Evolutionary conservation across 1,140 invertebrate species (phyloP).

Genomic region (Mylabris phalerata): DNA sequence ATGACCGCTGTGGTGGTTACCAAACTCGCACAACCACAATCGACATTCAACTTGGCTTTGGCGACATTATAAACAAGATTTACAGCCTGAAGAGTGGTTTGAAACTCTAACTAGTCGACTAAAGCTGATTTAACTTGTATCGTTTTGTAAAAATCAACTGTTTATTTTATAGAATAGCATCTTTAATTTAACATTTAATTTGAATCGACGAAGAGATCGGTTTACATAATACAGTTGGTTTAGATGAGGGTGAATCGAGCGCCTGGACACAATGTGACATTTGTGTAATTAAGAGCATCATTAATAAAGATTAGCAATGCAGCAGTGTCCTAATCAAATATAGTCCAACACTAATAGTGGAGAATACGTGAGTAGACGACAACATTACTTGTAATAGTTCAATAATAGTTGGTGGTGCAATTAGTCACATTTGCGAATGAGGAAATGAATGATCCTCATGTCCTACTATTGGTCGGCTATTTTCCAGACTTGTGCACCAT

Average conservation of each 20-base stretch:
- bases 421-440: slow-evolving; percentile 9
- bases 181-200: too few species aligned
- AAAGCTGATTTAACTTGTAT: too few species aligned
- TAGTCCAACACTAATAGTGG: neutral
- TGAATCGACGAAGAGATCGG: too few species aligned
- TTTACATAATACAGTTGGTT: too few species aligned
- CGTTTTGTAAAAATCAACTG: too few species aligned
- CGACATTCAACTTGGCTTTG: too few species aligned
- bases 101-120: too few species aligned
- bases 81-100: too few species aligned
- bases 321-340: slow-evolving; percentile 21
- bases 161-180: too few species aligned
- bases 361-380: neutral
- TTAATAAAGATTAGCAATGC: slow-evolving; percentile 34
- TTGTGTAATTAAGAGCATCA: slow-evolving; percentile 32
- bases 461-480: neutral
- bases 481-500: slow-evolving; percentile 20
- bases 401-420: neutral
- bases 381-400: neutral
- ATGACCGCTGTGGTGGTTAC: slow-evolving; percentile 21
- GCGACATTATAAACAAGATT: too few species aligned
- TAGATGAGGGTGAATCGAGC: slow-evolving; percentile 21
- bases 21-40: neutral
- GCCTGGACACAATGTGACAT: slow-evolving; percentile 30
- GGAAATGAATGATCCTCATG: neutral